These are phyloP conservation scores for Desmodus rotundus DNA, from an alignment of 2,113 vertebrate species.

Conservation along the genomic window DNA sequence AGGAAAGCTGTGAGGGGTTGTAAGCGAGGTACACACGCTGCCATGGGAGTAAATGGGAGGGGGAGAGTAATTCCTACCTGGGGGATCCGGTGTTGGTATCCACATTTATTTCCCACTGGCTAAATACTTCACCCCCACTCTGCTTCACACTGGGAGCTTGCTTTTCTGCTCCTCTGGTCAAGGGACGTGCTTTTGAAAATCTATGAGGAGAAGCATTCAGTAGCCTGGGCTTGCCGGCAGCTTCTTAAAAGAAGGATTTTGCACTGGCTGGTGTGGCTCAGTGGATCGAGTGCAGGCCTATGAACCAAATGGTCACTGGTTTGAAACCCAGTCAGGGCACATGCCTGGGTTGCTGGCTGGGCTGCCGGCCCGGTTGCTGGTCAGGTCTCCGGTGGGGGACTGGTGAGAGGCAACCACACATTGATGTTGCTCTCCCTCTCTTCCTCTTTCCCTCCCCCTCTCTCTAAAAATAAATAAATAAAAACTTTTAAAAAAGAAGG, in stretches of 20 bases:
- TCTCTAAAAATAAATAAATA: no score
- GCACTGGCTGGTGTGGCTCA: not conserved
- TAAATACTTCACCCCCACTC: not conserved
- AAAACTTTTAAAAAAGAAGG: not conserved
- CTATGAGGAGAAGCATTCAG: not conserved
- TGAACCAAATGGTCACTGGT: no score
- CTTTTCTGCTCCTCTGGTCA: not conserved
- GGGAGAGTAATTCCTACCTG: not conserved
- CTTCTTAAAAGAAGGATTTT: not conserved
- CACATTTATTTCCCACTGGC: not conserved
- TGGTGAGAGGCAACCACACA: no score
- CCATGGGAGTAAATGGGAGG: not conserved
- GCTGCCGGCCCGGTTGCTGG: no score
- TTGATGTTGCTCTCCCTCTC: no score
- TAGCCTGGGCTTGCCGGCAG: not conserved
- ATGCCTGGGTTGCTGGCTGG: no score
- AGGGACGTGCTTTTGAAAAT: not conserved
- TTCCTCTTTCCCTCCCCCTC: no score
- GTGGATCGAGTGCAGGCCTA: no score
- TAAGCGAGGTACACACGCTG: accelerated
- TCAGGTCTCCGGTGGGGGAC: no score
- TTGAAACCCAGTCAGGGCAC: no score
- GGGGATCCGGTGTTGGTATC: not conserved
- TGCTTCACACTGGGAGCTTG: not conserved
- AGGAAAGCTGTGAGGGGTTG: accelerated